Percentiles rank a stretch among this genome's conserved stretches.
phyloP scores from a whole-genome alignment of 2,888 invertebrate genomes.

The Sminthurinus aureus region DNA sequence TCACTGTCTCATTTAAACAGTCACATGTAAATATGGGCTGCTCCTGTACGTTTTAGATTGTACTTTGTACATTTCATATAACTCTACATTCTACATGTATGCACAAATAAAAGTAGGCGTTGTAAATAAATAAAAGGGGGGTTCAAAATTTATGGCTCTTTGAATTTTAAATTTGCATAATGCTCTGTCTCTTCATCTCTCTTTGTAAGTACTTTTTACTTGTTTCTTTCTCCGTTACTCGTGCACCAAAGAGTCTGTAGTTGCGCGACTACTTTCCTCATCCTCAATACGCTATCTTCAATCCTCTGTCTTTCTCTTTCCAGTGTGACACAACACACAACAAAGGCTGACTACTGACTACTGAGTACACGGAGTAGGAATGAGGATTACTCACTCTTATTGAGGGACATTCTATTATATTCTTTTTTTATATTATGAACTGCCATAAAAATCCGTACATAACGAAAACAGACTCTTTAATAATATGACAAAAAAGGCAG shows the following conservation, averaged over 20 bases:
- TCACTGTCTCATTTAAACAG: no score
- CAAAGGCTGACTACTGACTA: no score
- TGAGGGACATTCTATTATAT: background rate
- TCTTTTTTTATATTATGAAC: background rate
- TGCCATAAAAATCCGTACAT: background rate
- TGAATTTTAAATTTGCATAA: conserved; percentile 30
- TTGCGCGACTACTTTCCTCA: background rate
- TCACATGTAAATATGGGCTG: no score
- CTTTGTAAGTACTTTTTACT: background rate
- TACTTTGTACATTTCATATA: no score
- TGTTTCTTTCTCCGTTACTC: background rate
- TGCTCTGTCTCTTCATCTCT: background rate
- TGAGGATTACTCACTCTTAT: background rate
- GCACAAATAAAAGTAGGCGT: background rate
- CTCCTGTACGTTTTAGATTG: no score
- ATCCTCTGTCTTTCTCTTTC: background rate
- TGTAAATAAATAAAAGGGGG: conserved; percentile 28
- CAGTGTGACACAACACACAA: background rate
- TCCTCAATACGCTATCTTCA: background rate
- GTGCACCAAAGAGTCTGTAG: background rate
- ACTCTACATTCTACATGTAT: background rate
- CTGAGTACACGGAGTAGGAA: background rate
- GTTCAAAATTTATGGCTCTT: conserved; percentile 33
- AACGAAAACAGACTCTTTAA: background rate
- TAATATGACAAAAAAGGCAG: no score